A percentile compares a stretch with the other conserved stretches of the same genome.
These are phyloP conservation scores for Muraenolepis orangiensis DNA, from an alignment of 2,797 vertebrate species.

Conservation along the genomic window DNA sequence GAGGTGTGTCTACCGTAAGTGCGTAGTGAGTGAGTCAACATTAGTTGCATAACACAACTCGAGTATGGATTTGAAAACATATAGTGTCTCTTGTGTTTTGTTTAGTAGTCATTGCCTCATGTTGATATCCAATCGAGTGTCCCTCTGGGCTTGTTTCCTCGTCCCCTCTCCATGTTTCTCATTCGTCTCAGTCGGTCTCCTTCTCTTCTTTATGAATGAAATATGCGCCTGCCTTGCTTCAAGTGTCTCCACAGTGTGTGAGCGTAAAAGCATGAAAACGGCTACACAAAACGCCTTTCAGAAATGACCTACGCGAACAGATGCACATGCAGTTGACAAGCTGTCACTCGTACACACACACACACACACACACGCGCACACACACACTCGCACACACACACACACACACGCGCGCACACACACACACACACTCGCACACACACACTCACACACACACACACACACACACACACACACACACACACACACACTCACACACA, in stretches of 20 bases:
- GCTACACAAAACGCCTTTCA: too few relatives aligned
- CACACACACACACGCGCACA: conserved; percentile 22
- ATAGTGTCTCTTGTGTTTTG: too few relatives aligned
- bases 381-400: neutral
- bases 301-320: too few relatives aligned
- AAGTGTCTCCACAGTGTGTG: too few relatives aligned
- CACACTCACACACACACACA: neutral
- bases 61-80: too few relatives aligned
- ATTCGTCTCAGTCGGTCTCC: conserved; percentile 1
- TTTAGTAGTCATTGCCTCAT: too few relatives aligned
- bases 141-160: neutral
- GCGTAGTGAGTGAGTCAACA: too few relatives aligned
- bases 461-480: neutral
- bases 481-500: conserved; percentile 1
- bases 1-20: too few relatives aligned
- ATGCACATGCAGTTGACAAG: too few relatives aligned
- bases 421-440: neutral
- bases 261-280: too few relatives aligned
- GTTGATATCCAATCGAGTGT: neutral
- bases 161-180: neutral
- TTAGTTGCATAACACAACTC: too few relatives aligned
- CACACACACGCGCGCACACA: neutral
- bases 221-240: too few relatives aligned
- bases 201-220: neutral
- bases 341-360: conserved; percentile 3